Evolutionary conservation across 2,113 vertebrate species (phyloP).

Genomic region (Zootoca vivipara): DNA sequence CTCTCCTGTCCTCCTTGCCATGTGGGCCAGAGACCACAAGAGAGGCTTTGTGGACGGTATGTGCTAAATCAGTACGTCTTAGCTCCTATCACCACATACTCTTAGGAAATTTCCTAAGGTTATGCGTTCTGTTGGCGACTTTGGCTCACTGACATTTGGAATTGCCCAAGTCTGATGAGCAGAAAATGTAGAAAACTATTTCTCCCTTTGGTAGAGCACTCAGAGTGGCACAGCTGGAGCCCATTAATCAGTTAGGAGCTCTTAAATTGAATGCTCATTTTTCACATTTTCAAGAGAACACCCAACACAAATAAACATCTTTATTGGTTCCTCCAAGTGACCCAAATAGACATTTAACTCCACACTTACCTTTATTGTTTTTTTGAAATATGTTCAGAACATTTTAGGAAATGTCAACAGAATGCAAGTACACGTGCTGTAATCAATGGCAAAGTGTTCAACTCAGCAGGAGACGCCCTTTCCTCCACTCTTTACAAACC

Average conservation of each 20-base stretch:
- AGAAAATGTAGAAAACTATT: not conserved
- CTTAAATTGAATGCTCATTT: slow-evolving; percentile 13
- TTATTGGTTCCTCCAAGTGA: not conserved
- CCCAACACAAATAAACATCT: slow-evolving; percentile 28
- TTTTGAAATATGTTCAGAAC: not conserved
- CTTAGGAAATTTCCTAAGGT: not conserved
- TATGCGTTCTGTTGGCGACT: not conserved
- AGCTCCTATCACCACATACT: not conserved
- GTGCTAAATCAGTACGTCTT: not conserved
- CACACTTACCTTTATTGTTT: not conserved
- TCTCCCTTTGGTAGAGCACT: not conserved
- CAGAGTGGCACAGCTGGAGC: slow-evolving; percentile 6
- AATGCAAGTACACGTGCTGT: not conserved
- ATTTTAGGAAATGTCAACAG: not conserved
- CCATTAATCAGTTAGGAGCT: not conserved
- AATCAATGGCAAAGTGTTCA: not conserved
- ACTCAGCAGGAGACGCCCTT: not conserved
- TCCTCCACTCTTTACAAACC: not conserved
- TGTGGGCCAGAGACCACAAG: too few species aligned
- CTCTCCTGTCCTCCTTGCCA: not conserved
- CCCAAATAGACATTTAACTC: not conserved
- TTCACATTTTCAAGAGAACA: slow-evolving; percentile 23
- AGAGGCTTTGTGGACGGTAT: not conserved
- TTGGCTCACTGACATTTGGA: not conserved
- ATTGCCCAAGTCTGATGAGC: not conserved